phyloP scores from a whole-genome alignment of 92 coral and sea anemone species.

The Phenganax marumi region DNA sequence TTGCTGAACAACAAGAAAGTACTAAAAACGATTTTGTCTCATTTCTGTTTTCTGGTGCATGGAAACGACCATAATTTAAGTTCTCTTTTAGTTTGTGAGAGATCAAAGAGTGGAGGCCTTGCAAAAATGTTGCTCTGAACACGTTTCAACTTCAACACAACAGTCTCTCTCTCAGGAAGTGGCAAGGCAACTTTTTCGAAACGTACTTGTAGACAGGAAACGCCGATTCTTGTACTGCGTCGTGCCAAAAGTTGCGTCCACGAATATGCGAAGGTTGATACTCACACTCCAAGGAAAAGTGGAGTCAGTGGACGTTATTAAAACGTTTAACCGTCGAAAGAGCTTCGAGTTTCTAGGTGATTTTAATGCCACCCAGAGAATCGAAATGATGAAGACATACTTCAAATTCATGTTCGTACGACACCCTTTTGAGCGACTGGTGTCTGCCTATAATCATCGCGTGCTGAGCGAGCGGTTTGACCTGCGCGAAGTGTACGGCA shows the following conservation, averaged over 20 bases:
- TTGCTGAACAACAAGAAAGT: too few relatives aligned
- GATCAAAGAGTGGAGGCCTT: not conserved
- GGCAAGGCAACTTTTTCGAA: not conserved
- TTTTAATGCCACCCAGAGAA: not conserved
- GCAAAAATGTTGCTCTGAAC: not conserved
- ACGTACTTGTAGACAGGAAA: conserved; percentile 6
- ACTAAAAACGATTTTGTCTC: too few relatives aligned
- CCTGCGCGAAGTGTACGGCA: not conserved
- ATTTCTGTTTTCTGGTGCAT: too few relatives aligned
- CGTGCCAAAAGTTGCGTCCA: conserved; percentile 7
- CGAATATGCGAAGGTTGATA: conserved; percentile 17
- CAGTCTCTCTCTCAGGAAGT: not conserved
- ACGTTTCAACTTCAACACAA: not conserved
- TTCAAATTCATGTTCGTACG: conserved; percentile 16
- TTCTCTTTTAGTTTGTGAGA: not conserved
- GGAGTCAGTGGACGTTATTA: not conserved
- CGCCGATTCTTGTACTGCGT: not conserved
- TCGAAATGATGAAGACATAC: conserved; percentile 10
- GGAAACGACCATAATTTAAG: too few relatives aligned
- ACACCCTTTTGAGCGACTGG: conserved; percentile 6
- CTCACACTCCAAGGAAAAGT: not conserved
- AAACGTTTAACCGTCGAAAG: not conserved
- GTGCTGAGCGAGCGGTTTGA: not conserved
- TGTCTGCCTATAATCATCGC: conserved; percentile 7
- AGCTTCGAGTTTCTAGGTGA: conserved; percentile 9